Evolutionary conservation across 1,140 invertebrate species (phyloP).

Genomic region (Phocides pigmalion): DNA sequence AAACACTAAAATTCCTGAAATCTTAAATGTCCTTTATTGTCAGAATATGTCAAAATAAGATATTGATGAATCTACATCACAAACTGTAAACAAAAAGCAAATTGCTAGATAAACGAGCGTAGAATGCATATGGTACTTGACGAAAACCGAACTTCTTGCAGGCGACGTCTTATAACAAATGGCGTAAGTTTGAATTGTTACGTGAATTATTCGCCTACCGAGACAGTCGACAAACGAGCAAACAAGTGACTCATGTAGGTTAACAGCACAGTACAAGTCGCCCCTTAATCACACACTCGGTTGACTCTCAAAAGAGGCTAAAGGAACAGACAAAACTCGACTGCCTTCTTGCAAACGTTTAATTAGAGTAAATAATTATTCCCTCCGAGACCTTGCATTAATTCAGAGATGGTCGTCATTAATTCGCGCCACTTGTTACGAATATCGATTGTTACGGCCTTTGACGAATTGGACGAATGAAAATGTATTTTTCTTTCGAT

Average conservation of each 20-base stretch:
- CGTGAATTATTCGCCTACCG: conserved; percentile 21
- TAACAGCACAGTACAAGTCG: conserved; percentile 49
- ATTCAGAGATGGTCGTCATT: conserved; percentile 47
- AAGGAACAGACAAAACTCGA: conserved; percentile 48
- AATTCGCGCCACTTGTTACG: conserved; percentile 42
- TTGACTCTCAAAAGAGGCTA: conserved; percentile 57
- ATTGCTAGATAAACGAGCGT: background rate
- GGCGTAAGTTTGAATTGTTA: conserved; percentile 38
- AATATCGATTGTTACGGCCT: conserved; percentile 37
- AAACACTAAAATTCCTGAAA: no score
- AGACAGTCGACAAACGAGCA: conserved; percentile 39
- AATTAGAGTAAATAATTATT: conserved; percentile 73
- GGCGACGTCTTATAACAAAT: conserved; percentile 24
- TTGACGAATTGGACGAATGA: conserved; percentile 25
- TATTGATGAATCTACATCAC: no score
- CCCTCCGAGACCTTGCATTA: conserved; percentile 44
- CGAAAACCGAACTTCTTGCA: conserved; percentile 16
- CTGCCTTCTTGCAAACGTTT: conserved; percentile 47
- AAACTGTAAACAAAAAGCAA: background rate
- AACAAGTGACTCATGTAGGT: conserved; percentile 47
- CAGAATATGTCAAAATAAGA: no score
- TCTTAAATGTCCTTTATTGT: no score
- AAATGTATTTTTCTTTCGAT: conserved; percentile 3
- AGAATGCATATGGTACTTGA: conserved; percentile 7
- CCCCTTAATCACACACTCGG: conserved; percentile 67